A percentile compares a stretch with the other conserved stretches of the same genome.
phyloP scores from a whole-genome alignment of 1,140 invertebrate species.

The Calliopsis andreniformis region DNA sequence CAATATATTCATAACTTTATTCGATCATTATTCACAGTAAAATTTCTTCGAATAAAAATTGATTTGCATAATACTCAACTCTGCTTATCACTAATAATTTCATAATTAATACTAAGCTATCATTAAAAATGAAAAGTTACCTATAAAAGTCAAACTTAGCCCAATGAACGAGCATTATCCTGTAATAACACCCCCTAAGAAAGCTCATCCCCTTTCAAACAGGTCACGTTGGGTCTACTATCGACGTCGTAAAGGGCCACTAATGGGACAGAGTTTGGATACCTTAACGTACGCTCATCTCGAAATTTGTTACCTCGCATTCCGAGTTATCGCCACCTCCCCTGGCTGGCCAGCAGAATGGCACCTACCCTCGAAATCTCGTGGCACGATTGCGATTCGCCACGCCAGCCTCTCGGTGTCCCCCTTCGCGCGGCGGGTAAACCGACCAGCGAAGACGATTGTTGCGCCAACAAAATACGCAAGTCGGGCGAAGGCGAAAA shows the following conservation, averaged over 20 bases:
- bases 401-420: slow-evolving; percentile 19
- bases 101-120: too few species aligned
- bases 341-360: neutral
- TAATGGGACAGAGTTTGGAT: neutral
- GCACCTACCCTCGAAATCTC: slow-evolving; percentile 42
- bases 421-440: neutral
- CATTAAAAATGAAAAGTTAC: too few species aligned
- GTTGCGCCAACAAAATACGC: slow-evolving; percentile 57
- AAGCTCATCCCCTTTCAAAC: neutral
- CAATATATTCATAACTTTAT: too few species aligned
- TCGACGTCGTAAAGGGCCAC: neutral
- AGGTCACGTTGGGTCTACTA: neutral
- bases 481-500: slow-evolving; percentile 43
- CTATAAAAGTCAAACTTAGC: too few species aligned
- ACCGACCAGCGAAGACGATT: slow-evolving; percentile 25
- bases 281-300: slow-evolving; percentile 3
- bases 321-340: slow-evolving; percentile 18
- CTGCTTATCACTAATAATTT: too few species aligned
- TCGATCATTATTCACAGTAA: too few species aligned
- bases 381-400: slow-evolving; percentile 54
- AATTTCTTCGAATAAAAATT: too few species aligned
- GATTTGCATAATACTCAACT: too few species aligned
- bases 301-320: slow-evolving; percentile 15
- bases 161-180: too few species aligned
- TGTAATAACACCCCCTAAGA: too few species aligned